Evolutionary conservation across 1,140 invertebrate species (phyloP).

Genomic region (Drosophila yakuba): DNA sequence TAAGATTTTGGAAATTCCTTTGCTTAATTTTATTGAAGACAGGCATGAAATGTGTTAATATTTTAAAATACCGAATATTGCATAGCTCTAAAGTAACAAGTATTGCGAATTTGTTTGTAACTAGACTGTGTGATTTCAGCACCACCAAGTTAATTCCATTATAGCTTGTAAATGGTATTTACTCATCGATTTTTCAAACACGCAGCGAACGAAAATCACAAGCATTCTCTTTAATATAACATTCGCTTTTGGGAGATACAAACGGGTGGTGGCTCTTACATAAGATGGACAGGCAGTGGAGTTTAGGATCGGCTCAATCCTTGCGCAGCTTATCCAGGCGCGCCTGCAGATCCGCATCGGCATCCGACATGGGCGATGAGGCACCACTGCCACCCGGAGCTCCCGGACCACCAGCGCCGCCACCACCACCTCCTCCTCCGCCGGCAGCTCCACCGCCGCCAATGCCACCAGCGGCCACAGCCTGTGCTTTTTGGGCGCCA

Average conservation of each 20-base stretch:
- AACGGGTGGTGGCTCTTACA: constrained; percentile 34
- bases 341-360: constrained; percentile 97
- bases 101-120: background rate
- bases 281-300: constrained; percentile 45
- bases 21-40: constrained; percentile 3
- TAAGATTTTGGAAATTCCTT: background rate
- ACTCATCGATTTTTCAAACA: constrained; percentile 40
- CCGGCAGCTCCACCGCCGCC: constrained; percentile 85
- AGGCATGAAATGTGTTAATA: background rate
- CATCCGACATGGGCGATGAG: constrained; percentile 89
- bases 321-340: constrained; percentile 96
- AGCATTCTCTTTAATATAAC: constrained; percentile 54
- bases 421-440: constrained; percentile 85
- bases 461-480: constrained; percentile 86
- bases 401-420: constrained; percentile 85
- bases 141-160: background rate
- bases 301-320: constrained; percentile 87
- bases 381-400: constrained; percentile 85
- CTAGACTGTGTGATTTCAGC: background rate
- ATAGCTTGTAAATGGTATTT: constrained; percentile 7
- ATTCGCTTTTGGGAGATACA: constrained; percentile 46
- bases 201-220: constrained; percentile 10
- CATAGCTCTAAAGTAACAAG: background rate
- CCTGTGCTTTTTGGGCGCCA: constrained; percentile 84
- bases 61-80: background rate